A percentile compares a stretch with the other conserved stretches of the same genome.
Evolutionary conservation across 2,113 vertebrate species (phyloP).

Genomic region (Corythornis vintsioides): DNA sequence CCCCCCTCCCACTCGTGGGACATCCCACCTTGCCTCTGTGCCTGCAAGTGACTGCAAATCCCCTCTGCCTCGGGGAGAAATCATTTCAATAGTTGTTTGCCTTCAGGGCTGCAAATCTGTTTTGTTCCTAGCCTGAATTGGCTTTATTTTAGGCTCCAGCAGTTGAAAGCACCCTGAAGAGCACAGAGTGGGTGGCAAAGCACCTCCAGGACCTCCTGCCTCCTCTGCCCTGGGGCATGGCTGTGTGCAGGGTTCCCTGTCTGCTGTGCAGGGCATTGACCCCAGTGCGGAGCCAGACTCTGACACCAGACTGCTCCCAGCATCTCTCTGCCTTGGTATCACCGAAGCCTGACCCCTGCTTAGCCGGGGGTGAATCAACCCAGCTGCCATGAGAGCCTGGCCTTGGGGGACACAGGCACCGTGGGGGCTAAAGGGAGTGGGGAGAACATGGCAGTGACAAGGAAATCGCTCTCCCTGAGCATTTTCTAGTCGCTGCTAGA

Average conservation of each 20-base stretch:
- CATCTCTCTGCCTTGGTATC: background rate
- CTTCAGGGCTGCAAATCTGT: background rate
- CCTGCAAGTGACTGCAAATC: background rate
- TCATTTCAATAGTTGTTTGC: background rate
- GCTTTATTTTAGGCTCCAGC: background rate
- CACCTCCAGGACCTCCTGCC: background rate
- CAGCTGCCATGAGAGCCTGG: background rate
- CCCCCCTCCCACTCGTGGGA: rapidly evolving
- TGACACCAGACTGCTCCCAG: background rate
- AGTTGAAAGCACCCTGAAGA: background rate
- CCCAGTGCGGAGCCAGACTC: background rate
- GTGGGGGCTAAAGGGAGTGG: background rate
- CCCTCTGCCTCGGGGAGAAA: background rate
- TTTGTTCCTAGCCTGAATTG: background rate
- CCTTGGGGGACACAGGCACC: background rate
- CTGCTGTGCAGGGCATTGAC: background rate
- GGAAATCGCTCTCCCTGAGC: background rate
- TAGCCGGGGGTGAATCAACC: background rate
- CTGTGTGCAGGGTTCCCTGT: background rate
- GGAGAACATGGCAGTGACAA: background rate
- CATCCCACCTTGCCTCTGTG: background rate
- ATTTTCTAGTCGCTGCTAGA: background rate
- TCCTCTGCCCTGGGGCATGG: too few species aligned
- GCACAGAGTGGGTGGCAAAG: background rate
- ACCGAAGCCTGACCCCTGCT: background rate